Evolutionary conservation across 2,113 vertebrate species (phyloP), one percentile per base, ranked within the genome.

Genomic region (Plectropomus leopardus): DNA sequence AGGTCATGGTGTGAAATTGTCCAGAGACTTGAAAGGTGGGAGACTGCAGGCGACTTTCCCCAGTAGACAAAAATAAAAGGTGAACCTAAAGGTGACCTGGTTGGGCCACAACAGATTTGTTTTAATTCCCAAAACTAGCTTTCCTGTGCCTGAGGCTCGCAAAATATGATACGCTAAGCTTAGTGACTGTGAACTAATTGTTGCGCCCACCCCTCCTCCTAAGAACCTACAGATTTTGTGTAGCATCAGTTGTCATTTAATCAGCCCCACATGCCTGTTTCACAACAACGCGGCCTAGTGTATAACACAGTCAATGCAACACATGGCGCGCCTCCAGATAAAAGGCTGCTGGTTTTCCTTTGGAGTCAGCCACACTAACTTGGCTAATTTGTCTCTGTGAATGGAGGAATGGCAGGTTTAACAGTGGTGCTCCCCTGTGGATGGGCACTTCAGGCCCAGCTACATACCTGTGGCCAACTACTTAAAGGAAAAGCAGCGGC

Each of bases 251-350:
- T 88, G 83, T 81, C 72, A 65, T 76, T 48, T 94, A 93, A 94
- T 89, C 73, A 88, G 58, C 55, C 70, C 84, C 89, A 93, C 88
- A 93, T 93, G 94, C 51, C 51, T 48, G 68, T 91, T 92, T 86
- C 80, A 85, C 79, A 88, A 88, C 71, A 84, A 72, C 42, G 45
- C 42, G 72, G 76, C 23, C 50, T 48, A 14, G 69, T 72, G 76
- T 76, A 85, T 72, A 82, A 87, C 69, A 77, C 65, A 44, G 65
- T 75, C 32, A 82, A 88, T 24, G 15, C 51, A 76, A 59, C 48
- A 58, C 63, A 78, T 75, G 76, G 78, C 79, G 44, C 15, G 42
- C 16, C 32, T 91, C 86, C 84, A 92, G 87, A 77, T 32, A 59
- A 71, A 79, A 66, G 24, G 77, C 75, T 36, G 73, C 68, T 81